Base-by-base conservation (phyloP, 2,113 vertebrate species). In the Mormoops blainvillei region DNA sequence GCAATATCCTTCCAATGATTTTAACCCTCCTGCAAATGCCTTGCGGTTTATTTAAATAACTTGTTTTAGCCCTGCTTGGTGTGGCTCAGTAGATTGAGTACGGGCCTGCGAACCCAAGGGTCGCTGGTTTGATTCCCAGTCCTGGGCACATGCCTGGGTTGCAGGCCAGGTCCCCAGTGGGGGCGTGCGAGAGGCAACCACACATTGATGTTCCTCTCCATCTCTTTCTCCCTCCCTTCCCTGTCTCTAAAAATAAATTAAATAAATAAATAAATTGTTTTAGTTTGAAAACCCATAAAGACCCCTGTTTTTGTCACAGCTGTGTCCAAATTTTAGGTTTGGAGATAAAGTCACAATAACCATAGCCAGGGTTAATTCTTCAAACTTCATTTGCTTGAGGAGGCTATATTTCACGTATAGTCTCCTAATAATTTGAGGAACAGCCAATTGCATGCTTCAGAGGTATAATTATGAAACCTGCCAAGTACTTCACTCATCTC, bases 191-290 rank as follows among this genome's bases (percentile, higher is more conserved):
- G n/a, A n/a, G n/a, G n/a, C n/a, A n/a, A n/a, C n/a, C n/a, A n/a
- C n/a, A n/a, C n/a, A n/a, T n/a, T n/a, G n/a, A n/a, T n/a, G n/a
- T n/a, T n/a, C n/a, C n/a, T n/a, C n/a, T n/a, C n/a, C n/a, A n/a
- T n/a, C n/a, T n/a, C n/a, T n/a, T n/a, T n/a, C n/a, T n/a, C n/a
- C n/a, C n/a, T n/a, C n/a, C n/a, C n/a, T n/a, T n/a, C n/a, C n/a
- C n/a, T n/a, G n/a, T n/a, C n/a, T n/a, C n/a, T n/a, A n/a, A n/a
- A n/a, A n/a, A n/a, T n/a, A n/a, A n/a, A n/a, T n/a, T n/a, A n/a
- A n/a, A n/a, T n/a, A n/a, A n/a, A n/a, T 89, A 65, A 70, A 81
- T 76, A 48, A 83, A n/a, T 86, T 73, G 26, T 58, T 96, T 96
- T 4, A 7, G 2, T 54, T 43, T 48, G 18, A 43, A 86, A 86